Conservation (phyloP, 2,888 invertebrate species). For the Elmis aenea region DNA sequence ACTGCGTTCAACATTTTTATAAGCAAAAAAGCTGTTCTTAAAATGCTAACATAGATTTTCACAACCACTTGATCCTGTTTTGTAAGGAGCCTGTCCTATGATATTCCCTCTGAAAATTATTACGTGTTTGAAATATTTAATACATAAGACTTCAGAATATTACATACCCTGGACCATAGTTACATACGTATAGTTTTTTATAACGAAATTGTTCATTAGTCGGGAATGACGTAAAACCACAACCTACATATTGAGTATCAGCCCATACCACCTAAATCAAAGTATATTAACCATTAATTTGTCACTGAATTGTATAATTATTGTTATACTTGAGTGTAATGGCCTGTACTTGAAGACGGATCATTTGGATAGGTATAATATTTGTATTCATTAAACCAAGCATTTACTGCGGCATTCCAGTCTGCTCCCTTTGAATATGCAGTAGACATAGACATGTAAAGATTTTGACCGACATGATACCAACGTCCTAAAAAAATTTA, state of each 20-base stretch:
- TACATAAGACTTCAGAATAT: not conserved
- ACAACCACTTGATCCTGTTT: constrained; percentile 2
- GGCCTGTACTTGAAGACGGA: constrained; percentile 66
- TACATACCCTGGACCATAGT: constrained; percentile 72
- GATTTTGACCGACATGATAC: constrained; percentile 27
- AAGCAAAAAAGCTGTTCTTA: too few relatives aligned
- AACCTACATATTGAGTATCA: constrained; percentile 73
- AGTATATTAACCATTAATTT: too few relatives aligned
- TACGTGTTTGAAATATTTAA: too few relatives aligned
- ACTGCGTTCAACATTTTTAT: too few relatives aligned
- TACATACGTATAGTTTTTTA: constrained; percentile 74
- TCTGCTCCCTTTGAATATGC: constrained; percentile 54
- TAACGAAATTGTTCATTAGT: constrained; percentile 57
- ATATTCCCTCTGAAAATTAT: constrained; percentile 6
- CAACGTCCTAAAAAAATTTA: constrained; percentile 28
- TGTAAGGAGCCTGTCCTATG: constrained; percentile 1
- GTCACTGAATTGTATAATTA: too few relatives aligned
- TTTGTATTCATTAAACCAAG: constrained; percentile 73
- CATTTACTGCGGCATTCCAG: constrained; percentile 65
- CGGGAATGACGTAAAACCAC: constrained; percentile 72
- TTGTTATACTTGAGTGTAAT: constrained; percentile 67
- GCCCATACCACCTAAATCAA: constrained; percentile 72
- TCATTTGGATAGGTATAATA: constrained; percentile 59
- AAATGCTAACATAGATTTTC: constrained; percentile 5
- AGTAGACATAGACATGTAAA: constrained; percentile 12